These are phyloP conservation scores for Columba janthina DNA, from an alignment of 2,113 vertebrate species.

Conservation along the genomic window DNA sequence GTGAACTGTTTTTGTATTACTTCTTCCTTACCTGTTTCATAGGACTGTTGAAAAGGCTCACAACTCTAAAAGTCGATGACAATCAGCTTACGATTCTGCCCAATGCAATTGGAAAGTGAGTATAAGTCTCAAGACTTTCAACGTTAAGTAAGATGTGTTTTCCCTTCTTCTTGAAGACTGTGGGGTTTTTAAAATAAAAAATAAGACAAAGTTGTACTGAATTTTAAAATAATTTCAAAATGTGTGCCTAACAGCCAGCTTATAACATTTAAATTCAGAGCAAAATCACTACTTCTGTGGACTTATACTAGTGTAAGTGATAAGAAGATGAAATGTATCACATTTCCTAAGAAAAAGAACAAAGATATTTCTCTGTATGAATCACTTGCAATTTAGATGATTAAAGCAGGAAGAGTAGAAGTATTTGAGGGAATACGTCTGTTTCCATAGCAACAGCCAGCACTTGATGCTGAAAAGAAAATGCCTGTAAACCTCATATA, in stretches of 20 bases:
- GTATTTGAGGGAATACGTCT: not conserved
- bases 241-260: not conserved
- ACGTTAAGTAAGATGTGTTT: not conserved
- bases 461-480: not conserved
- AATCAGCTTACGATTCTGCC: constrained; percentile 97
- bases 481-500: not conserved
- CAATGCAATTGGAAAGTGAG: constrained; percentile 96
- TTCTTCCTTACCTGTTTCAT: not conserved
- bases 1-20: not conserved
- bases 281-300: not conserved
- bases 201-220: not conserved
- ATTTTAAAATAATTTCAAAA: not conserved
- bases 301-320: not conserved
- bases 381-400: not conserved
- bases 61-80: constrained; percentile 98
- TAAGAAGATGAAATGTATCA: not conserved
- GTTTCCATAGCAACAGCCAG: constrained; percentile 14
- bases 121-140: not conserved
- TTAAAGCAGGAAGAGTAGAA: not conserved
- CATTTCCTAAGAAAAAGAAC: not conserved
- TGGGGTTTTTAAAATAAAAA: not conserved
- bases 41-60: constrained; percentile 97
- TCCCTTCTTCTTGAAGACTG: not conserved
- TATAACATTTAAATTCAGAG: not conserved
- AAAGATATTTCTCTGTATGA: not conserved